These are phyloP conservation scores for Equus przewalskii DNA, from an alignment of 2,113 vertebrate genomes.

Conservation along the genomic window DNA sequence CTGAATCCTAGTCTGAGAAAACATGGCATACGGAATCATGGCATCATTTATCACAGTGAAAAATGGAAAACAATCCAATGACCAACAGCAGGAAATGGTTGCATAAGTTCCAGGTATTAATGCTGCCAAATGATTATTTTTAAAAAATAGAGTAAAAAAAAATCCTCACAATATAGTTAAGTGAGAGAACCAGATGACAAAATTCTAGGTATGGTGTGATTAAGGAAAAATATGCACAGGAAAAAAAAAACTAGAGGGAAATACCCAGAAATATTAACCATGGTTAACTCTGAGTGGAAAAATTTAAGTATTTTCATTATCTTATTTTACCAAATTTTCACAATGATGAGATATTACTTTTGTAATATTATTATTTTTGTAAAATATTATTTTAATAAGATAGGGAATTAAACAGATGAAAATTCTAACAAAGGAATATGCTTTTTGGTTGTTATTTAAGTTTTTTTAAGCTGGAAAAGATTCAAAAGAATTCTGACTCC, in stretches of 20 bases:
- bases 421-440: neutral
- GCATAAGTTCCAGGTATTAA: neutral
- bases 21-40: neutral
- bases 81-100: neutral
- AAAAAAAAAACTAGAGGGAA: neutral
- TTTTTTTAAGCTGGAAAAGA: neutral
- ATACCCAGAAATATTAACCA: neutral
- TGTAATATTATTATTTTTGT: too few relatives aligned
- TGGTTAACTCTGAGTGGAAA: neutral
- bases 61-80: neutral
- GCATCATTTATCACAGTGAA: neutral
- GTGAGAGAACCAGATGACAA: neutral
- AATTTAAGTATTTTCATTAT: neutral
- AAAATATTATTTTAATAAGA: neutral
- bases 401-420: neutral
- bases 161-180: neutral
- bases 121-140: neutral
- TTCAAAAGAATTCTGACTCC: neutral
- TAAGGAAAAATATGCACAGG: neutral
- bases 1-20: neutral
- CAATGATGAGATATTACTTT: neutral
- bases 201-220: neutral
- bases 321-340: conserved; percentile 21
- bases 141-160: conserved; percentile 23
- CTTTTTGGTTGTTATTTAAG: neutral